Evolutionary conservation across 2,888 invertebrate species (phyloP), one percentile per base, ranked within the genome.

Genomic region (Drosophila limbata): DNA sequence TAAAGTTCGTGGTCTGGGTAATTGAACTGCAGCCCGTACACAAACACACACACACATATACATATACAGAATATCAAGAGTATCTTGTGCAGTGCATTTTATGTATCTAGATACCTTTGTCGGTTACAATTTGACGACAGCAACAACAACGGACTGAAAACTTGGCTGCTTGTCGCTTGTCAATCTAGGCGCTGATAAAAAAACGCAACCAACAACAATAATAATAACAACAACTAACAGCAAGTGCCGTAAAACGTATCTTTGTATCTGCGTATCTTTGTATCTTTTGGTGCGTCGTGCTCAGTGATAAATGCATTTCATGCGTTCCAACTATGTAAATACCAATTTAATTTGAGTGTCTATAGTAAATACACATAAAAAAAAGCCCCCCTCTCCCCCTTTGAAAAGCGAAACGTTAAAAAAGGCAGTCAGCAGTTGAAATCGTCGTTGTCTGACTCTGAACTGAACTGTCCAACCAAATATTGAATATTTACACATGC

Each of bases 321-420:
- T 89, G 88, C 85, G 79, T 83, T 77, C 77, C 89, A 87, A 73
- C 90, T 87, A 84, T 85, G 76, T 82, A 90, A 90, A 91, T 89
- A 90, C 79, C 90, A 91, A 90, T 91, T 91, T 90, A 90, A 90
- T 89, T 90, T 90, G 88, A 91, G 91, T 91, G 90, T 82, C 82
- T 71, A 71, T 64, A 78, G 81, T 75, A 78, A 86, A 83, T 78
- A 37, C 3, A 86, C 4, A 86, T 56, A 44, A 25, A 25, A 21
- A 25, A 25, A 25, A 25, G 21, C 5, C 59, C 13, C 25, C 35
- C 48, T 15, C 15, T 13, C 51, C 19, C 42, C 42, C 11, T 11
- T 4, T 19, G 1, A 2, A 40, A n/a, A 45, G 19, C 33, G 47
- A 28, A 13, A 15, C 60, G 55, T 53, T 60, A 15, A 61, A 61